Base-by-base conservation (phyloP, 2,113 vertebrate species). In the Acanthochromis polyacanthus region DNA sequence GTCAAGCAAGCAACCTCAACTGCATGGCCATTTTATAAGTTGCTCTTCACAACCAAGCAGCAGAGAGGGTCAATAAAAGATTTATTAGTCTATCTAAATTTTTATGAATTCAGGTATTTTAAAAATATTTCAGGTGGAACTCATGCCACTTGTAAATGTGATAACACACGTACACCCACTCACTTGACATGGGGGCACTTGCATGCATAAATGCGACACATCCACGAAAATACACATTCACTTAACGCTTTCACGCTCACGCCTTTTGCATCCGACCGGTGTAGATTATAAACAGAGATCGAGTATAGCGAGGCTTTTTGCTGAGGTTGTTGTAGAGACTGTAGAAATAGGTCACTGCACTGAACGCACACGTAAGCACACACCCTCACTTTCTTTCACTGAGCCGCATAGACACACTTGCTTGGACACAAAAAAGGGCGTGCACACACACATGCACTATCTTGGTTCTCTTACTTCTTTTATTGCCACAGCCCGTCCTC, bases 281-380 rank as follows among this genome's bases (percentile, higher is more conserved):
- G 78, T 40, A 53, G 81, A 77, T 32, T 81, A 71, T 23, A 62
- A 78, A 71, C 48, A 77, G 40, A 77, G 78, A 84, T 77, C 62
- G 73, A 58, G 71, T 59, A 74, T 61, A 75, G 65, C 83, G 60
- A 73, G 62, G 68, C 59, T 87, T 91, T 89, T 77, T 85, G 85
- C 91, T 88, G 81, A 92, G 75, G 82, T 88, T 89, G 86, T 83
- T 87, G 77, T 79, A 89, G 75, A 86, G 77, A 90, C 70, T 84
- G 75, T 85, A 87, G 83, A 94, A 94, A 89, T 92, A 93, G 91
- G 91, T 92, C 92, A 92, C 79, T 80, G 81, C 92, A 65, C 61
- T 85, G 62, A 78, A 73, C 72, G 66, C 77, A 65, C 45, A 55
- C 48, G 55, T 58, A 75, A 6, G 17, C 71, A 65, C 57, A 71